Evolutionary conservation across 2,888 invertebrate genomes (phyloP).

Genomic region (Dromius quadrimaculatus): DNA sequence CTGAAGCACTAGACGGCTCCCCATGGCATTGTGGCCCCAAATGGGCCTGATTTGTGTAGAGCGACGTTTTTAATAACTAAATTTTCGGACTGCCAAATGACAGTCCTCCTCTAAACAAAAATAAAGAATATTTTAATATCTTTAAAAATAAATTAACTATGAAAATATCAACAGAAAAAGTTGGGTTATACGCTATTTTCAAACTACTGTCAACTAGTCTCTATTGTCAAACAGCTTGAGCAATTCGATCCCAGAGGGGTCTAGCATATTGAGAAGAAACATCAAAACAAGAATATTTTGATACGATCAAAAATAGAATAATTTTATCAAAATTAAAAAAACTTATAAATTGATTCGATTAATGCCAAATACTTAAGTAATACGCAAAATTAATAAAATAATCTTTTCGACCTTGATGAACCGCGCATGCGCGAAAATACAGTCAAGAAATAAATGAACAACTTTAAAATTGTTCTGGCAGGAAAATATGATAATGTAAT

Average conservation of each 20-base stretch:
- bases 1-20: background rate
- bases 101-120: conserved; percentile 34
- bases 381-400: background rate
- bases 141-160: background rate
- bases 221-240: background rate
- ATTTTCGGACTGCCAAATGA: conserved; percentile 20
- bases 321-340: too few species aligned
- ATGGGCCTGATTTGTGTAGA: conserved; percentile 24
- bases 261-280: background rate
- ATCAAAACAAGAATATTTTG: too few species aligned
- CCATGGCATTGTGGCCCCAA: conserved; percentile 45
- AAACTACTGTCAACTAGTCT: background rate
- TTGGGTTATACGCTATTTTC: background rate
- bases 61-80: conserved; percentile 33
- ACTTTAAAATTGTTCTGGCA: too few species aligned
- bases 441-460: background rate
- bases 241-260: background rate
- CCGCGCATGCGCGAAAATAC: conserved; percentile 14
- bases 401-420: conserved; percentile 10
- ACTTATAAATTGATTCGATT: too few species aligned
- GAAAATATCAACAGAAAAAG: background rate
- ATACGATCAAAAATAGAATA: too few species aligned
- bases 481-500: too few species aligned
- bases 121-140: background rate
- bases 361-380: too few species aligned